A percentile compares a stretch with the other conserved stretches of the same genome.
Conservation (phyloP, 2,888 invertebrate species). For the Polietes domitor region DNA sequence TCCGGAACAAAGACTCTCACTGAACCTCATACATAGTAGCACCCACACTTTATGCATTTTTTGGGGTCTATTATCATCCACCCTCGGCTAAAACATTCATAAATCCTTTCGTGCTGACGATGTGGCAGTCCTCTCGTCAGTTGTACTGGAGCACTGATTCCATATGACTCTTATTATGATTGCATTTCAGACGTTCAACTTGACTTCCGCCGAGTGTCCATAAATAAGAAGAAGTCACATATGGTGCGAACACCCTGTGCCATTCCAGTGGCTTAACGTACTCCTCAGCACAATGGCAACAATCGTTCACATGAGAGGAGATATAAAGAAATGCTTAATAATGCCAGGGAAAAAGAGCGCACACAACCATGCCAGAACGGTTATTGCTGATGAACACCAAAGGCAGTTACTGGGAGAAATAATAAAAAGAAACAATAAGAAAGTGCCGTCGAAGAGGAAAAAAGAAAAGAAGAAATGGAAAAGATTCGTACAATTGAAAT, state of each 20-base stretch:
- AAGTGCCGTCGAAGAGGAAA: conserved; percentile 44
- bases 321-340: conserved; percentile 38
- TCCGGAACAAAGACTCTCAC: neutral
- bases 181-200: conserved; percentile 63
- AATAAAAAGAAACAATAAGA: conserved; percentile 37
- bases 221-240: conserved; percentile 76
- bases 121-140: conserved; percentile 39
- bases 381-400: conserved; percentile 62
- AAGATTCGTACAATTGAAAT: conserved; percentile 74
- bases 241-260: conserved; percentile 73
- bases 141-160: conserved; percentile 65
- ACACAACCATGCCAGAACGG: conserved; percentile 38
- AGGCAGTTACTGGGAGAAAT: conserved; percentile 6
- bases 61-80: conserved; percentile 9
- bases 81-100: conserved; percentile 36
- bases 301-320: conserved; percentile 45
- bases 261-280: conserved; percentile 57
- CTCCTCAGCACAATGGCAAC: conserved; percentile 1
- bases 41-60: neutral
- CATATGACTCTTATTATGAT: conserved; percentile 61
- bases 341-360: conserved; percentile 34
- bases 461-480: conserved; percentile 40
- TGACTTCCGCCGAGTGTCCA: conserved; percentile 69
- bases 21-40: neutral
- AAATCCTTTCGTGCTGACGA: conserved; percentile 56